These are phyloP conservation scores for Clinocottus analis DNA, from an alignment of 2,113 vertebrate species.

Conservation along the genomic window DNA sequence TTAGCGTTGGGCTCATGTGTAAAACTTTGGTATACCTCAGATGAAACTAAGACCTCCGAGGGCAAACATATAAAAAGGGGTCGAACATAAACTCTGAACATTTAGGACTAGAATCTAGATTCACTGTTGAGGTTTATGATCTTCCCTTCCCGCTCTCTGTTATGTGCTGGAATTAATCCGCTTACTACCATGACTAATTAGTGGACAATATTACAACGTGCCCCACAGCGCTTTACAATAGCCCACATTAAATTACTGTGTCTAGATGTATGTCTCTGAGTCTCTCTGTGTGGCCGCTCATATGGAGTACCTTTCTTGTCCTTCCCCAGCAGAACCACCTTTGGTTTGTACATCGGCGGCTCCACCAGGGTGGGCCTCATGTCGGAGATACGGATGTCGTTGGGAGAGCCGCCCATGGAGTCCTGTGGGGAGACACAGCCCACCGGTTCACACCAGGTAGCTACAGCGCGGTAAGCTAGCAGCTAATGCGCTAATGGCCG, in stretches of 20 bases:
- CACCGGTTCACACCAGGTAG: slow-evolving; percentile 5
- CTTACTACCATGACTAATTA: slow-evolving; percentile 64
- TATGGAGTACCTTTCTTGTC: slow-evolving; percentile 94
- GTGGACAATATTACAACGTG: slow-evolving; percentile 50
- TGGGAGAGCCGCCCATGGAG: slow-evolving; percentile 94
- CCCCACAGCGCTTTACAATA: slow-evolving; percentile 44
- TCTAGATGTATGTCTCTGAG: slow-evolving; percentile 1
- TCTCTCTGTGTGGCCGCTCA: not conserved
- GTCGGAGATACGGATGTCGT: slow-evolving; percentile 97
- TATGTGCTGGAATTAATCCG: slow-evolving; percentile 51
- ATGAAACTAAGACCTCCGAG: slow-evolving; percentile 27
- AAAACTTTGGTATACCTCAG: not conserved
- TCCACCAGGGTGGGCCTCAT: slow-evolving; percentile 97
- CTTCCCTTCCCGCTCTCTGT: slow-evolving; percentile 12
- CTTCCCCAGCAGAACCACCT: slow-evolving; percentile 97
- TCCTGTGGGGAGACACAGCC: slow-evolving; percentile 83
- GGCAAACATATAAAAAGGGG: slow-evolving; percentile 8
- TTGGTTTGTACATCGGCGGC: slow-evolving; percentile 96
- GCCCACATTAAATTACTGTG: slow-evolving; percentile 48
- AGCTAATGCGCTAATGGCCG: not conserved
- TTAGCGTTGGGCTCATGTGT: slow-evolving; percentile 13
- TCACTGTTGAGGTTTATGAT: not conserved
- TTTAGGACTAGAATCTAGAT: slow-evolving; percentile 8
- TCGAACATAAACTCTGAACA: slow-evolving; percentile 1
- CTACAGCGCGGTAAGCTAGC: not conserved